These are phyloP conservation scores for Machimus rusticus DNA, from an alignment of 2,888 invertebrate genomes.

Conservation along the genomic window DNA sequence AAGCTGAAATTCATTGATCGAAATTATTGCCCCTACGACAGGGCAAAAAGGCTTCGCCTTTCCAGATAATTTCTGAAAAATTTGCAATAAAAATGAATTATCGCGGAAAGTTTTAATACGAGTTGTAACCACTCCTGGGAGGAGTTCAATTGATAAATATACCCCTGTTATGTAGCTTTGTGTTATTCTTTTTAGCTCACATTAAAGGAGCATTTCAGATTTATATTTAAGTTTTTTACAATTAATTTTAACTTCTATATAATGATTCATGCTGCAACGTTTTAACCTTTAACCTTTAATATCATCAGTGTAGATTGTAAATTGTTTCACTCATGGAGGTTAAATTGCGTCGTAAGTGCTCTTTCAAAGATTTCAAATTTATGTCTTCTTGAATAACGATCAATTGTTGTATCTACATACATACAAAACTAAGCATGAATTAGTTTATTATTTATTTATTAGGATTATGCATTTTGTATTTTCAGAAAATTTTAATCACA, in stretches of 20 bases:
- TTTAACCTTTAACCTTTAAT: no score
- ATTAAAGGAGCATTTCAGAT: not conserved
- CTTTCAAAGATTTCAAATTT: no score
- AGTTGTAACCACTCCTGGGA: not conserved
- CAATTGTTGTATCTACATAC: no score
- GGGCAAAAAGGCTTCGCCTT: not conserved
- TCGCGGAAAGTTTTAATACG: conserved; percentile 3
- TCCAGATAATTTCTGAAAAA: conserved; percentile 31
- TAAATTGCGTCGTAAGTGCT: no score
- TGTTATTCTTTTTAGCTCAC: not conserved
- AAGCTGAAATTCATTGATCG: conserved; percentile 27
- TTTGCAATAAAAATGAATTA: conserved; percentile 29
- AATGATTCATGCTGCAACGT: no score
- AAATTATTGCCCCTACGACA: conserved; percentile 5
- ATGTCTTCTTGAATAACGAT: no score
- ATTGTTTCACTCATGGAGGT: no score
- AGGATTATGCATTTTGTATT: no score
- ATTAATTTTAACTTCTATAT: not conserved
- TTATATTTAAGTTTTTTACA: not conserved
- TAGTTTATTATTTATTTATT: no score
- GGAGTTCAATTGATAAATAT: not conserved
- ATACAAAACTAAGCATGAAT: no score
- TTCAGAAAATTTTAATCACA: no score
- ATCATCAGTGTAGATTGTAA: no score
- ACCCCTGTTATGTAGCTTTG: not conserved